Evolutionary conservation across 2,888 invertebrate genomes (phyloP).

Genomic region (Lobophora halterata): DNA sequence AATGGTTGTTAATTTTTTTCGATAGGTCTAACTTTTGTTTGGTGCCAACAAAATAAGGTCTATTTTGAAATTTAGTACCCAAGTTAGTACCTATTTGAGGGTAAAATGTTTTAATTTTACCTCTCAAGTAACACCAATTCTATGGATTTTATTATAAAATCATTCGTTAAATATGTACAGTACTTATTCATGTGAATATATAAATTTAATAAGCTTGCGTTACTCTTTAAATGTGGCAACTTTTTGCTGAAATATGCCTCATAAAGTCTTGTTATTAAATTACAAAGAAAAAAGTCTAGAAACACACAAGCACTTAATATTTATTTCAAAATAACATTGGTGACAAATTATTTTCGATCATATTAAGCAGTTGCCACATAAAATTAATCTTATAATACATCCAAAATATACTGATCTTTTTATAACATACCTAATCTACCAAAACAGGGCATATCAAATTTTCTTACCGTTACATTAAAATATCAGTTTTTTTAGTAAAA

Average conservation of each 20-base stretch:
- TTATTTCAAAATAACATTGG: constrained; percentile 4
- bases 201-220: background rate
- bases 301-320: too few relatives aligned
- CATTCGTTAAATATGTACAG: too few relatives aligned
- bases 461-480: background rate
- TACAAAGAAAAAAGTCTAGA: constrained; percentile 17
- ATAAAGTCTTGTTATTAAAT: too few relatives aligned
- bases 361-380: constrained; percentile 14
- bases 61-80: too few relatives aligned
- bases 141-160: too few relatives aligned
- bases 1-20: too few relatives aligned
- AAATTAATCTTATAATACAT: constrained; percentile 13
- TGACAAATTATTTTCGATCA: constrained; percentile 2
- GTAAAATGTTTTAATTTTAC: too few relatives aligned
- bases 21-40: too few relatives aligned
- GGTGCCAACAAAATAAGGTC: too few relatives aligned
- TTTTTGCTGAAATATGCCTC: constrained; percentile 1
- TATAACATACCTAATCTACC: constrained; percentile 11
- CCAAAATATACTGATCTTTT: constrained; percentile 16
- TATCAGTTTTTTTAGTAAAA: constrained; percentile 22
- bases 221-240: constrained; percentile 1
- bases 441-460: constrained; percentile 28
- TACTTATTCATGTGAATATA: too few relatives aligned
- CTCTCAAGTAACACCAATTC: too few relatives aligned
- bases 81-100: too few relatives aligned